Conservation (phyloP, 2,888 invertebrate genomes). For the Polydesmus complanatus region DNA sequence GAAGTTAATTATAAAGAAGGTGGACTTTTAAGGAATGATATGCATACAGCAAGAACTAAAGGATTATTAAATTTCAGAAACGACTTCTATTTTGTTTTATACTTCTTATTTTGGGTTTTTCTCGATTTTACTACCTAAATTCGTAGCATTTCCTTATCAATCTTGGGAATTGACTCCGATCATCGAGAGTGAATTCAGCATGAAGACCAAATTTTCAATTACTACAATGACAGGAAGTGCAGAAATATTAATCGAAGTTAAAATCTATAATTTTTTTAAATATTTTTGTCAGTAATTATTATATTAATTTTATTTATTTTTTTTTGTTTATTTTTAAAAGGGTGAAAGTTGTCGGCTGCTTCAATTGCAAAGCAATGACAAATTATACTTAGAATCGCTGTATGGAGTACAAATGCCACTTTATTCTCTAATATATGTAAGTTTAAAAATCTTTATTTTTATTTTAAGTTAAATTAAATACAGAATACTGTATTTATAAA, state of each 20-base stretch:
- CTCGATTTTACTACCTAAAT: background rate
- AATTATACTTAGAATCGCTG: background rate
- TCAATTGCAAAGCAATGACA: background rate
- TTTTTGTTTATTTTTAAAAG: background rate
- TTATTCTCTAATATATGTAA: background rate
- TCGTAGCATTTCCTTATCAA: conserved; percentile 3
- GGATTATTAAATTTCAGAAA: background rate
- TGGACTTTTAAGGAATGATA: background rate
- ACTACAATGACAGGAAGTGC: background rate
- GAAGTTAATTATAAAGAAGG: background rate
- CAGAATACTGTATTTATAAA: no score
- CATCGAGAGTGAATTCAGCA: background rate
- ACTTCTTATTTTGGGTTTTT: background rate
- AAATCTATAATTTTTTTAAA: background rate
- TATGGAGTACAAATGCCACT: background rate
- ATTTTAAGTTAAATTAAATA: background rate
- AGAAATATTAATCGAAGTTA: conserved; percentile 1
- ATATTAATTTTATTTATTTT: background rate
- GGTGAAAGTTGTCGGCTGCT: background rate
- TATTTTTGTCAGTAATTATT: background rate
- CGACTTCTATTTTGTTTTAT: background rate
- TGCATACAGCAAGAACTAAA: background rate
- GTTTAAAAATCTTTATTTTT: background rate
- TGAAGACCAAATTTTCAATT: background rate
- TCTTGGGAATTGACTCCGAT: background rate